A percentile compares a stretch with the other conserved stretches of the same genome.
Conservation (phyloP, 2,797 vertebrate genomes). For the Anguilla pacifica region DNA sequence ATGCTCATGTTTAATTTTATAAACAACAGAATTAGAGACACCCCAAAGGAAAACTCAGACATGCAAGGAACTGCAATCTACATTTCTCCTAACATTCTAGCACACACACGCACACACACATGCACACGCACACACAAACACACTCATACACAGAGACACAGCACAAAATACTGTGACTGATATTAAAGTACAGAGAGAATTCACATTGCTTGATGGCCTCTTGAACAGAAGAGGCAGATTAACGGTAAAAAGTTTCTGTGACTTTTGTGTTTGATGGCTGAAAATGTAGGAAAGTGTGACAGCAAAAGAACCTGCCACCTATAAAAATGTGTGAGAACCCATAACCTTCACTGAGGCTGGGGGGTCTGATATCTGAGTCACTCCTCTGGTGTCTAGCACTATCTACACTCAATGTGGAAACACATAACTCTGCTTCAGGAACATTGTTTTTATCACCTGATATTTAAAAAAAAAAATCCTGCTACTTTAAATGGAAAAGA, state of each 20-base stretch:
- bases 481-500: conserved; percentile 1
- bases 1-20: neutral
- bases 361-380: neutral
- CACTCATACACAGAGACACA: neutral
- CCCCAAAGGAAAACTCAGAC: neutral
- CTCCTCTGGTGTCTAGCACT: neutral
- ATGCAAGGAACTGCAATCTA: neutral
- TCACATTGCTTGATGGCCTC: neutral
- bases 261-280: neutral
- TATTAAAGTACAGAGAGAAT: conserved; percentile 7
- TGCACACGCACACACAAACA: neutral
- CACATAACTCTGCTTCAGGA: neutral
- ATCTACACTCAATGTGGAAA: neutral
- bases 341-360: neutral
- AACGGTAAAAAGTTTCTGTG: neutral
- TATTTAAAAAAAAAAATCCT: neutral
- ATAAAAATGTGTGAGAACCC: neutral
- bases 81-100: neutral
- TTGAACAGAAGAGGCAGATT: neutral
- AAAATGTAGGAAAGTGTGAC: neutral
- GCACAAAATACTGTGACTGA: neutral
- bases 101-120: neutral
- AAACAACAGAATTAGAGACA: neutral
- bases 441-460: neutral
- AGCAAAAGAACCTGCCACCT: neutral